Base-by-base conservation (phyloP, 2,797 vertebrate species). In the Ceyx erithaca region DNA sequence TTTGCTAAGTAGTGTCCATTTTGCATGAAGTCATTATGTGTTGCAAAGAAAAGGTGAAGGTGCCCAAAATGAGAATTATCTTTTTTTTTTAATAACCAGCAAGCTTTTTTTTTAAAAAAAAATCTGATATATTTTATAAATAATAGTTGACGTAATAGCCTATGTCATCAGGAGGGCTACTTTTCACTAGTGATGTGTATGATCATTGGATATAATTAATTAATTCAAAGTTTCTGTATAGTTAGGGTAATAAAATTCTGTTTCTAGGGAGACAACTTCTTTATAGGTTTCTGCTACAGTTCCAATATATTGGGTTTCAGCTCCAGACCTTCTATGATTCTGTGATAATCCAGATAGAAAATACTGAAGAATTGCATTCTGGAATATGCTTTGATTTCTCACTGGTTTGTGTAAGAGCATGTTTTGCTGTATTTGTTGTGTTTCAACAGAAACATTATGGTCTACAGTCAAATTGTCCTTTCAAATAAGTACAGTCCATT, bases 331-430 rank as follows among this genome's bases (percentile, higher is more conserved):
- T 59, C 41, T 21, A 12, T 57, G 68, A 18, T 58, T 59, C 41
- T 84, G 6, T 63, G 26, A 21, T 33, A 73, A 61, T 71, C 49
- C 66, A 55, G 35, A 31, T 31, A 12, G 45, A 87, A 80, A 55
- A 66, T n/a, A 80, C n/a, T 51, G 48, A 49, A 54, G 45, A 75
- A 40, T 31, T 68, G 46, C 51, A 26, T 58, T 83, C 82, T 78
- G 49, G 49, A 81, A 10, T 80, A 15, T 66, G 49, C 87, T 83
- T 80, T 75, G 55, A 21, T 87, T 92, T 78, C 85, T 83, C n/a
- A 7, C n/a, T 61, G 23, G 7, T 87, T 68, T 72, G 25, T 64
- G 14, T 46, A 85, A n/a, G 48, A 55, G 23, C 3, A 0, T 81
- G 30, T 41, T 90, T 85, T 67, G 33, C 79, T 69, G 25, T 57